phyloP scores from a whole-genome alignment of 1,140 invertebrate genomes.

The Dreissena polymorpha region DNA sequence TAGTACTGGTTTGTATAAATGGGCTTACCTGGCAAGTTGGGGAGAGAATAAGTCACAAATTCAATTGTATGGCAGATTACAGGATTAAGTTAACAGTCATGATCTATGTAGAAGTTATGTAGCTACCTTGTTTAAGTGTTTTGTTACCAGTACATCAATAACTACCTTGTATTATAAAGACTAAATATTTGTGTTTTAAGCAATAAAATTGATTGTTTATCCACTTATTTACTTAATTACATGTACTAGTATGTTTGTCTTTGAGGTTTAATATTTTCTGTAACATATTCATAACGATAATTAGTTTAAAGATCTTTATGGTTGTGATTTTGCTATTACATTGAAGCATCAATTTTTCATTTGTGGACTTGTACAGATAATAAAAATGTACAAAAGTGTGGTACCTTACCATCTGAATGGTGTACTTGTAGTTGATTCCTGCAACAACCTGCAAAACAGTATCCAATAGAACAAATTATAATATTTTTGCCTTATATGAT shows the following conservation, averaged over 20 bases:
- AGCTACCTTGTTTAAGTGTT: no score
- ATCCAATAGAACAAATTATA: background rate
- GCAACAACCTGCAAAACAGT: slow-evolving; percentile 51
- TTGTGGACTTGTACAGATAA: background rate
- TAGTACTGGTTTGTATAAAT: background rate
- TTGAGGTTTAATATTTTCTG: background rate
- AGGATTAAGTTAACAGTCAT: no score
- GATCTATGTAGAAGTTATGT: no score
- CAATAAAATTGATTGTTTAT: no score
- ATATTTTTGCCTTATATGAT: no score
- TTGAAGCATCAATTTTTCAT: background rate
- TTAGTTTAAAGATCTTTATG: no score
- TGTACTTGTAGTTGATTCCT: slow-evolving; percentile 44
- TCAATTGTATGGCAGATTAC: background rate
- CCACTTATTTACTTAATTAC: no score
- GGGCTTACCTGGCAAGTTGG: background rate
- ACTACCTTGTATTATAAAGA: no score
- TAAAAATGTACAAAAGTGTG: background rate
- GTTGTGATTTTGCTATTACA: background rate
- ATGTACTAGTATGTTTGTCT: no score
- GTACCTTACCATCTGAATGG: slow-evolving; percentile 17
- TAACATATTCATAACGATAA: no score
- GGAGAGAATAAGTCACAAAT: background rate
- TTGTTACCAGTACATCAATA: no score
- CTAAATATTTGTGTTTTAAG: no score